Evolutionary conservation across 2,797 vertebrate species (phyloP), one percentile per base, ranked within the genome.

Genomic region (Tangara arthus): DNA sequence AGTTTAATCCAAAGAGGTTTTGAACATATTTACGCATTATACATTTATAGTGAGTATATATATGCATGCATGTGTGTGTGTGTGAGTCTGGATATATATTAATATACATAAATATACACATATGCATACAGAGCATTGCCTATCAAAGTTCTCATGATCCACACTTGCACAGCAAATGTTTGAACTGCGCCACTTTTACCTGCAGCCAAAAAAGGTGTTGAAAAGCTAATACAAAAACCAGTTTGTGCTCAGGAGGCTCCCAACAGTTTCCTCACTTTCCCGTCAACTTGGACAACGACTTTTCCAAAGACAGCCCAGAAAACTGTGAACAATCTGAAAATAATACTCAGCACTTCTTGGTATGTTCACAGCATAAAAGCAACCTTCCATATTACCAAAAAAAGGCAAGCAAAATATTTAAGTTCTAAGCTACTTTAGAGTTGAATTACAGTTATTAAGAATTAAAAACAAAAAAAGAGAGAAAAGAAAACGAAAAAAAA

Each of bases 41-140:
- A 12, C 12, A 28, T 32, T 68, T 34, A 32, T 7, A 55, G 9
- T 12, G 18, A 57, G 42, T 35, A n/a, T 7, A 71, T 24, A 27
- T 8, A 11, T 13, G 3, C 2, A 32, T 22, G 4, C 9, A 55
- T 4, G 1, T n/a, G 5, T 34, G 20, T 20, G 26, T 23, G 4
- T 34, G 6, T 24, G 24, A 30, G 53, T 59, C 32, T 66, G 22
- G 27, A 2, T 32, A 32, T 12, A 7, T 20, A 42, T 8, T 34
- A 14, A 52, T 1, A 53, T 2, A 49, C 4, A 44, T 5, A 63
- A 59, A 68, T 5, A 18, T 3, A 49, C 2, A 49, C 12, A n/a
- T n/a, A 55, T 6, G 32, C 7, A 42, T 15, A 50, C 5, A 76
- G 4, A 60, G 12, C 28, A 59, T 4, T 60, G 53, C 15, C n/a